Percentiles rank a stretch among this genome's conserved stretches.
Evolutionary conservation across 2,888 invertebrate species (phyloP).

Genomic region (Phengaris alcon): DNA sequence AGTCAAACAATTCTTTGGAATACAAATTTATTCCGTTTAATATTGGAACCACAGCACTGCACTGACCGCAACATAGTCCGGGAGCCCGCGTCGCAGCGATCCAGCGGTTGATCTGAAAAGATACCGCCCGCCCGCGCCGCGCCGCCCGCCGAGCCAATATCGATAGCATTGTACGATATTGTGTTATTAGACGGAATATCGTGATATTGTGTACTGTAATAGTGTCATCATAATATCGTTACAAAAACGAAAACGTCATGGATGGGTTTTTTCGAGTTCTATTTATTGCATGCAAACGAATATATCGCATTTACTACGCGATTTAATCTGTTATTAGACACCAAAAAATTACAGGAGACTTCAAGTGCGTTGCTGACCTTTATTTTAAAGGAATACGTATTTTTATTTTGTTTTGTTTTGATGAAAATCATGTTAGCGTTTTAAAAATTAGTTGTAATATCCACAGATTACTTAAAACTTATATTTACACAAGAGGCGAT

Average conservation of each 20-base stretch:
- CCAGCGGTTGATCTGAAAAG: constrained; percentile 13
- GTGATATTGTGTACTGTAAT: background rate
- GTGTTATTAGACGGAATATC: background rate
- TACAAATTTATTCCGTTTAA: background rate
- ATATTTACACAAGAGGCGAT: background rate
- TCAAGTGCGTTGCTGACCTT: too few species aligned
- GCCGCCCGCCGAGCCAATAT: constrained; percentile 10
- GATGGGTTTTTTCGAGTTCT: background rate
- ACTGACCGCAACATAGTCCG: background rate
- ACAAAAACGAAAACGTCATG: background rate
- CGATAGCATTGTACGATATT: background rate
- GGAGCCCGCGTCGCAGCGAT: background rate
- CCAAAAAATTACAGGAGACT: too few species aligned
- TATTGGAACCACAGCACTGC: background rate
- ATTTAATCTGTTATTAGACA: too few species aligned
- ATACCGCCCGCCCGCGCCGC: background rate
- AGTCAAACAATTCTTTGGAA: background rate
- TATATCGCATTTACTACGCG: too few species aligned
- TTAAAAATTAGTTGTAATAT: too few species aligned
- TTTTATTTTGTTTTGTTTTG: too few species aligned
- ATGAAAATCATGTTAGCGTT: too few species aligned
- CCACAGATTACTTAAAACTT: background rate
- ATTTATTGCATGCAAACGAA: background rate
- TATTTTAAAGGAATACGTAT: too few species aligned
- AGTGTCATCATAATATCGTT: background rate